Evolutionary conservation across 1,140 invertebrate genomes (phyloP).

Genomic region (Sweltsa coloradensis): DNA sequence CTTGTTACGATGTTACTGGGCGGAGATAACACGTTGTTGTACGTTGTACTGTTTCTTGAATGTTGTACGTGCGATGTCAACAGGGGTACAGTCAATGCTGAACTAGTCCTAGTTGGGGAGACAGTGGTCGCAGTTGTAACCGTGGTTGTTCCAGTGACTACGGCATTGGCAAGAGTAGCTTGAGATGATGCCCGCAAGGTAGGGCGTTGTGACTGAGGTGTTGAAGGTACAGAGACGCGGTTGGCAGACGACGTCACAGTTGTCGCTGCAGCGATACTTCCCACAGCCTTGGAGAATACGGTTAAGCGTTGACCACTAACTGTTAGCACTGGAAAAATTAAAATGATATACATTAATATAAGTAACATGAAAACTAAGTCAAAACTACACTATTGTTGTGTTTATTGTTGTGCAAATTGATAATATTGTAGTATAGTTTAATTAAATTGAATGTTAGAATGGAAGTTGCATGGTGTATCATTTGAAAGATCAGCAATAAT

Average conservation of each 20-base stretch:
- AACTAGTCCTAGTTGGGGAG: constrained; percentile 8
- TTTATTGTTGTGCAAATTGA: no score
- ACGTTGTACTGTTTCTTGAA: not conserved
- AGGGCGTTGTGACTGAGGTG: not conserved
- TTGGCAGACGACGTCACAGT: constrained; percentile 13
- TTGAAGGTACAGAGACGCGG: not conserved
- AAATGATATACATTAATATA: not conserved
- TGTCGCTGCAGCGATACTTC: constrained; percentile 25
- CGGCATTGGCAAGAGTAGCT: constrained; percentile 5
- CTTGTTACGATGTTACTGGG: constrained; percentile 8
- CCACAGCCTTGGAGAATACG: constrained; percentile 35
- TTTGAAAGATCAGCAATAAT: not conserved
- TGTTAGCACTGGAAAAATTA: constrained; percentile 32
- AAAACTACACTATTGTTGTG: no score
- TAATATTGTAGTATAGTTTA: no score
- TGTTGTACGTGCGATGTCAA: constrained; percentile 6
- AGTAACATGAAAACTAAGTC: not conserved
- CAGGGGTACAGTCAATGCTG: constrained; percentile 6
- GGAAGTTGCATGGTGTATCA: not conserved
- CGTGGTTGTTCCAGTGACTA: constrained; percentile 4
- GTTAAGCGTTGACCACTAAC: constrained; percentile 38
- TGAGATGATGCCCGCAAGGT: constrained; percentile 19
- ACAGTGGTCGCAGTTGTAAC: constrained; percentile 1
- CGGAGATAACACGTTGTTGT: not conserved
- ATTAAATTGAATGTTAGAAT: no score